These are phyloP conservation scores for Lutjanus argentimaculatus DNA, from an alignment of 2,797 vertebrate species.

Conservation along the genomic window DNA sequence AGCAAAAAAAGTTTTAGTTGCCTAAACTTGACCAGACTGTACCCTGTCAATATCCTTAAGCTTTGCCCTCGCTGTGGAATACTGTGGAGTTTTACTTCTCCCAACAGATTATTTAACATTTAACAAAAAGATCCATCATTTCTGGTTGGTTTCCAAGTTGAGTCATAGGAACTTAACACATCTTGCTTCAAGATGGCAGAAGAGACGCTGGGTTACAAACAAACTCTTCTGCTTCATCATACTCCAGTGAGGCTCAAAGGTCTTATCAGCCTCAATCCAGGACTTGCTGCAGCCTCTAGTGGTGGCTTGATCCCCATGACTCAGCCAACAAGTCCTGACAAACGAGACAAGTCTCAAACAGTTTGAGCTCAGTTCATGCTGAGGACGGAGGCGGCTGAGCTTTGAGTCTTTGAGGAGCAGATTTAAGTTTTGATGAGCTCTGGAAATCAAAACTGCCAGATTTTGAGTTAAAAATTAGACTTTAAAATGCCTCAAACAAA, in stretches of 20 bases:
- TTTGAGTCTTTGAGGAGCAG: conserved; percentile 21
- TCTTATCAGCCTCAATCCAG: conserved; percentile 28
- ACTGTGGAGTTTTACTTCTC: too few species aligned
- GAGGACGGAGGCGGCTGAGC: conserved; percentile 10
- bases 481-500: too few species aligned
- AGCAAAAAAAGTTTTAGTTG: neutral
- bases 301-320: conserved; percentile 25
- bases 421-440: conserved; percentile 49
- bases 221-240: too few species aligned
- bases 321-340: conserved; percentile 26
- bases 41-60: too few species aligned
- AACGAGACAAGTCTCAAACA: conserved; percentile 1
- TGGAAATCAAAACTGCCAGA: conserved; percentile 48
- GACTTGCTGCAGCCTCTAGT: conserved; percentile 1
- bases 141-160: neutral
- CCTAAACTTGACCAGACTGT: too few species aligned
- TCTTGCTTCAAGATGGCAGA: neutral
- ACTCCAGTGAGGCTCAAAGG: conserved; percentile 7
- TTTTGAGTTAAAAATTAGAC: too few species aligned
- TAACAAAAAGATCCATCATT: neutral
- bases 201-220: neutral
- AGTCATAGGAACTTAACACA: neutral
- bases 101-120: neutral
- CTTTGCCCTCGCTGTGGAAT: too few species aligned
- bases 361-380: conserved; percentile 5